Conservation (phyloP, 2,113 vertebrate species). For the Odobenus rosmarus region DNA sequence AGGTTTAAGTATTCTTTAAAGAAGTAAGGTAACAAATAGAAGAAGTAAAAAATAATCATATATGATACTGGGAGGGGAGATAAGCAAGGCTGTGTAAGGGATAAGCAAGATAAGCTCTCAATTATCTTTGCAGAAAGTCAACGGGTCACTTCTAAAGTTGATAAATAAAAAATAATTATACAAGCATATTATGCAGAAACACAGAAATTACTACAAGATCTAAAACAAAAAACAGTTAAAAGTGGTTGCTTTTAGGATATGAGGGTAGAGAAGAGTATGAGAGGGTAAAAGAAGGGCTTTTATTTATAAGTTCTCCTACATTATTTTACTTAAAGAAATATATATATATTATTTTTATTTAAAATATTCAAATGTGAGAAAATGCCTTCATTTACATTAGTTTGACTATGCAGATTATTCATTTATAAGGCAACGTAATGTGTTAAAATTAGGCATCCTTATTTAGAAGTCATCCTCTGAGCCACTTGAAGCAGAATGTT, state of each 20-base stretch:
- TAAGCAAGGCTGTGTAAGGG: neutral
- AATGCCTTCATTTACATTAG: neutral
- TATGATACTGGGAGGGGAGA: neutral
- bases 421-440: neutral
- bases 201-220: neutral
- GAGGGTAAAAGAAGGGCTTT: neutral
- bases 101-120: neutral
- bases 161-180: slow-evolving; percentile 7
- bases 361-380: neutral
- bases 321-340: neutral
- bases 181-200: neutral
- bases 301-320: neutral
- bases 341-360: neutral
- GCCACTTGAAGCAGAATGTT: neutral
- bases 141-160: neutral
- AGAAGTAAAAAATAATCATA: neutral
- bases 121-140: neutral
- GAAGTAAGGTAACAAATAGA: neutral
- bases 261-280: neutral
- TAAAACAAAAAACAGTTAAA: neutral
- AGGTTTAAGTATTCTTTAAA: neutral
- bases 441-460: neutral
- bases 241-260: neutral
- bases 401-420: neutral
- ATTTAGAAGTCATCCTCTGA: neutral